phyloP scores from a whole-genome alignment of 2,888 invertebrate genomes.

The Acrobasis repandana region DNA sequence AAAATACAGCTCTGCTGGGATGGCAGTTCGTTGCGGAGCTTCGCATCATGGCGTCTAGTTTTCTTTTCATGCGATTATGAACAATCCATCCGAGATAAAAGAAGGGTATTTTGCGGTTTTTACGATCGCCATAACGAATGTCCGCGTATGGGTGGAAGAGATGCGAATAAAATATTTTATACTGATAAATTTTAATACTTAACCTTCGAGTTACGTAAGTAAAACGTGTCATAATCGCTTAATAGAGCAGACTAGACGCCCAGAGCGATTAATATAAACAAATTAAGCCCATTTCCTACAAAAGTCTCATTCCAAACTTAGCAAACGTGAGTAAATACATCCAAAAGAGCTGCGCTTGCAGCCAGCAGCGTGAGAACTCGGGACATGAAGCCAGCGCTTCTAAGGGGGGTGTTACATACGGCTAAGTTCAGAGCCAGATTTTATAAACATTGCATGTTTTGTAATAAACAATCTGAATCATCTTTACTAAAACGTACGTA shows the following conservation, averaged over 20 bases:
- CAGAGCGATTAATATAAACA: background rate
- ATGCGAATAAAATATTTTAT: too few species aligned
- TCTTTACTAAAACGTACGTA: too few species aligned
- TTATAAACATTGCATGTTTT: too few species aligned
- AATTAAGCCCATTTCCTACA: conserved; percentile 6
- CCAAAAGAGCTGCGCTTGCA: conserved; percentile 42
- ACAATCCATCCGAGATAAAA: too few species aligned
- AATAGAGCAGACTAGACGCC: background rate
- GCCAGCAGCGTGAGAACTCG: background rate
- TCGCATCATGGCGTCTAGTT: background rate
- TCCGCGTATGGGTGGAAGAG: too few species aligned
- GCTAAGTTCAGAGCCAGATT: too few species aligned
- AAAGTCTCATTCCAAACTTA: background rate
- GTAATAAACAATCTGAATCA: too few species aligned
- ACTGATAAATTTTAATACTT: too few species aligned
- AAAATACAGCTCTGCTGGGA: conserved; percentile 29
- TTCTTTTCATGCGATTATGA: background rate
- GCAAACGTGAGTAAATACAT: conserved; percentile 61
- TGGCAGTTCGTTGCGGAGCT: conserved; percentile 22
- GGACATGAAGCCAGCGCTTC: background rate
- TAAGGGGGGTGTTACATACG: background rate
- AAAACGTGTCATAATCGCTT: background rate
- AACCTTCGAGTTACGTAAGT: too few species aligned
- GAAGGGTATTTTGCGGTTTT: too few species aligned
- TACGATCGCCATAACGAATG: too few species aligned